These are phyloP conservation scores for Stichopus horrens DNA, from an alignment of 53 echinoderm and acorn worm genomes.

Conservation along the genomic window DNA sequence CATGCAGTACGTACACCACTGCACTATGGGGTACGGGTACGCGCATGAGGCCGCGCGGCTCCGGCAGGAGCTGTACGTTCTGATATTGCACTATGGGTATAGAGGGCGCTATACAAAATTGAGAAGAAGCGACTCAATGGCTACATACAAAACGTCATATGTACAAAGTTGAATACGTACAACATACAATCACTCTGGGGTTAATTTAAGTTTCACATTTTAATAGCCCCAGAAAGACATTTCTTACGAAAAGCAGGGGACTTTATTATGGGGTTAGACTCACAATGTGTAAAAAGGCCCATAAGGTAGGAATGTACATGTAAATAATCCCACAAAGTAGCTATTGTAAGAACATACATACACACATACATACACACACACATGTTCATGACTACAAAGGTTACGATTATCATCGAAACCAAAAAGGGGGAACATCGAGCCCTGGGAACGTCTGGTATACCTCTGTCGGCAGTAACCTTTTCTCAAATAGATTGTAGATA, in stretches of 20 bases:
- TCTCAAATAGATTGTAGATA: too few relatives aligned
- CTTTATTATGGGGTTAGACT: background rate
- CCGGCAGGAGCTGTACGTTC: too few relatives aligned
- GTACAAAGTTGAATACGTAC: conserved; percentile 20
- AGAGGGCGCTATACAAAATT: conserved; percentile 17
- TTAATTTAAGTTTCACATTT: background rate
- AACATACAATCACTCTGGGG: conserved; percentile 24
- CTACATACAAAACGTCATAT: conserved; percentile 18
- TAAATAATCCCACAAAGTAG: background rate
- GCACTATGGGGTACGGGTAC: too few relatives aligned
- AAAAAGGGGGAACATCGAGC: too few relatives aligned
- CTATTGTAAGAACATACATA: conserved; percentile 16
- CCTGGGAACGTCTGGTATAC: too few relatives aligned
- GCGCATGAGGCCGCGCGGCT: too few relatives aligned
- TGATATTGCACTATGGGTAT: too few relatives aligned
- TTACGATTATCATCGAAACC: too few relatives aligned
- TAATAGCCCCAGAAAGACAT: conserved; percentile 1
- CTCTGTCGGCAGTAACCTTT: too few relatives aligned
- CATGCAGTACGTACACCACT: too few relatives aligned
- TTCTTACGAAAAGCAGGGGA: background rate
- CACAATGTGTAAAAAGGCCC: background rate
- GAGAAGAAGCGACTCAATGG: background rate
- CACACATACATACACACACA: conserved; percentile 12
- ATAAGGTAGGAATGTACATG: background rate
- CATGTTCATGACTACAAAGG: too few relatives aligned